A percentile compares a stretch with the other conserved stretches of the same genome.
These are phyloP conservation scores for Acrocephalus scirpaceus DNA, from an alignment of 2,797 vertebrate genomes.

Conservation along the genomic window DNA sequence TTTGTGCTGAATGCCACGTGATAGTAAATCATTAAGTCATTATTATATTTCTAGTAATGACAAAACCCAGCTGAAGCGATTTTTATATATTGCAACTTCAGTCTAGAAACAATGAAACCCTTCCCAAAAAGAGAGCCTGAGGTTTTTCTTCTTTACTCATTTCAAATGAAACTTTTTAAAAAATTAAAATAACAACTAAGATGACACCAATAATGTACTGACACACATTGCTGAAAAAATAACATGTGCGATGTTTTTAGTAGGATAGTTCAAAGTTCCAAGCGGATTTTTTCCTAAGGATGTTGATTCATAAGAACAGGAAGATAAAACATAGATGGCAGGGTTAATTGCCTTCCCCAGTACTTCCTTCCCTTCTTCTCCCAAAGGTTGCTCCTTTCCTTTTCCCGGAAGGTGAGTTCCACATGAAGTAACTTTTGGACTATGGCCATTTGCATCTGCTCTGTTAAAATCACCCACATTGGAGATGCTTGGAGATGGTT, in stretches of 20 bases:
- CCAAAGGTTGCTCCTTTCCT: not conserved
- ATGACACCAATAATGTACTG: not conserved
- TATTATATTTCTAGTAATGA: constrained; percentile 59
- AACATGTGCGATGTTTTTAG: not conserved
- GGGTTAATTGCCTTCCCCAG: not conserved
- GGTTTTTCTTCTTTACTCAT: constrained; percentile 18
- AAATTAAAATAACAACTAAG: constrained; percentile 32
- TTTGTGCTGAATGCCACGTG: constrained; percentile 50
- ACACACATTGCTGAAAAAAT: not conserved
- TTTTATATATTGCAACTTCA: constrained; percentile 18
- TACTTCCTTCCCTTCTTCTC: not conserved
- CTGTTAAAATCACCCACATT: not conserved
- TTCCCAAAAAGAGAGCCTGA: not conserved
- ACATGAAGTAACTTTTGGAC: not conserved
- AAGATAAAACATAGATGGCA: not conserved
- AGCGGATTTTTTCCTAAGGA: not conserved
- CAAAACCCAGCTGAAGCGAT: constrained; percentile 30
- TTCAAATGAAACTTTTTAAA: constrained; percentile 9
- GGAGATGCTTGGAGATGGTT: not conserved
- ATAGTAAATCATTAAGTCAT: constrained; percentile 40
- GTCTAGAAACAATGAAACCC: constrained; percentile 34
- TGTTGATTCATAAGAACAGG: not conserved
- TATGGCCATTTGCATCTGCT: not conserved
- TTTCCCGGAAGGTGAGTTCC: not conserved
- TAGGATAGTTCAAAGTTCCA: not conserved